Evolutionary conservation across 2,797 vertebrate species (phyloP), one percentile per base, ranked within the genome.

Genomic region (Heliangelus exortis): DNA sequence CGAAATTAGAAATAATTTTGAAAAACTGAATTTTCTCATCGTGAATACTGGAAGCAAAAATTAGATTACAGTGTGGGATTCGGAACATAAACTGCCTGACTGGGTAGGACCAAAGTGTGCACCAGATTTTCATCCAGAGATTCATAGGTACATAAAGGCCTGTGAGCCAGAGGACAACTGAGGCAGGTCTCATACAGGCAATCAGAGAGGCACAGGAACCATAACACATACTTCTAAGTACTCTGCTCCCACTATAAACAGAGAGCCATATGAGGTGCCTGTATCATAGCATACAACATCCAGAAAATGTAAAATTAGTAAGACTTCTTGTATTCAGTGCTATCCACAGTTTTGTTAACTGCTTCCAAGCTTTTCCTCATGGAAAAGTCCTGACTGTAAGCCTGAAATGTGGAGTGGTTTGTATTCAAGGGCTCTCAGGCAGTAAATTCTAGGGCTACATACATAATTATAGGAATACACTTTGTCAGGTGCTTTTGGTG

Each of bases 191-290:
- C n/a, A 51, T 28, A 19, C 12, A 58, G 47, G 28, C 22, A 45
- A 16, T 9, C 43, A 79, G 48, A 18, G 10, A 73, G 26, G 17
- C 53, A 47, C 31, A 66, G 6, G 15, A 12, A 76, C 3, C 26
- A 11, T 33, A 41, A 6, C 0, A 0, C 5, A 0, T 20, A 8
- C 26, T 12, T 31, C 50, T 31, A 53, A 87, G 41, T n/a, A 3
- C 7, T 75, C 39, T 21, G 72, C 11, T 25, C n/a, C 34, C 22
- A 31, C 16, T 23, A 2, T 4, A 31, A 20, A 16, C 15, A 36
- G 22, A 68, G 17, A 57, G 15, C 16, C 2, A 2, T 12, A 26
- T 6, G 10, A 80, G 6, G 3, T 17, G 7, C 9, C 8, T 39
- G 22, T 58, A 21, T 31, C 45, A 43, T 47, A 15, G 21, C n/a